phyloP scores from a whole-genome alignment of 2,797 vertebrate species.

The Myotis myotis region DNA sequence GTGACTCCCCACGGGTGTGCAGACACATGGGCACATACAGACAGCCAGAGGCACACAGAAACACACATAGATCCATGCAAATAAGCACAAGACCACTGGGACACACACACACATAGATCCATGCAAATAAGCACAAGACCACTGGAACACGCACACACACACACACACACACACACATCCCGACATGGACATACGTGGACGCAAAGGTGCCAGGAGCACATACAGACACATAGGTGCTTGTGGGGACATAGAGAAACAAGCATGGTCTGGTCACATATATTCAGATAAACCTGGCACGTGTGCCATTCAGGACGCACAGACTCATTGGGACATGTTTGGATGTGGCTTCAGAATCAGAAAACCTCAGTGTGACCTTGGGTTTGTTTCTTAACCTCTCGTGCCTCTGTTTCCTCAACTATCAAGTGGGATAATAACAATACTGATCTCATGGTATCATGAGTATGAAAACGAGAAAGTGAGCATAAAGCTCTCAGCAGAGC shows the following conservation, averaged over 20 bases:
- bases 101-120: neutral
- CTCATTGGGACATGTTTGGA: neutral
- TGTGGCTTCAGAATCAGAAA: neutral
- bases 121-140: too few species aligned
- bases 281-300: neutral
- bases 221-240: rapidly evolving
- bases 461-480: neutral
- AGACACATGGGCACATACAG: neutral
- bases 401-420: neutral
- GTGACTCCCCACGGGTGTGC: neutral
- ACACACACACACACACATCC: too few species aligned
- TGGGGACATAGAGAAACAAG: rapidly evolving
- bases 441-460: neutral
- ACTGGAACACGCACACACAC: too few species aligned
- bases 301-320: neutral
- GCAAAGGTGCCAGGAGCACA: neutral
- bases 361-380: neutral
- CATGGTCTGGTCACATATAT: neutral
- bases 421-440: neutral
- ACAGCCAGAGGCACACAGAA: neutral
- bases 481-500: neutral
- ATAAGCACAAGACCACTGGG: neutral
- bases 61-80: neutral
- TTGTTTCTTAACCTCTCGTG: neutral
- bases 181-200: too few species aligned